A percentile compares a stretch with the other conserved stretches of the same genome.
Evolutionary conservation across 2,113 vertebrate genomes (phyloP).

Genomic region (Oreochromis aureus): DNA sequence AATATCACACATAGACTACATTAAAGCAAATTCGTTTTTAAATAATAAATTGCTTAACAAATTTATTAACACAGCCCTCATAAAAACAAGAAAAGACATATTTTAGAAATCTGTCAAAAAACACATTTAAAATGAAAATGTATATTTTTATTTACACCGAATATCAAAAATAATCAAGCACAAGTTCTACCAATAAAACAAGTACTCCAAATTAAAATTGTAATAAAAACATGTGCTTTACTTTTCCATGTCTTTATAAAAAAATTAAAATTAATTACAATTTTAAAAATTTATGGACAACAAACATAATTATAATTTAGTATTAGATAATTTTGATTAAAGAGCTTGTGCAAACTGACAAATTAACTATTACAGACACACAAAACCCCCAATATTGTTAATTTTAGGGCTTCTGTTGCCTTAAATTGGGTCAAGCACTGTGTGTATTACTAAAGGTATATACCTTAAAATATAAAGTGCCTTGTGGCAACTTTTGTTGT

Average conservation of each 20-base stretch:
- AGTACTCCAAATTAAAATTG: background rate
- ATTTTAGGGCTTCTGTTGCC: background rate
- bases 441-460: background rate
- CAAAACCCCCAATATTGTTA: background rate
- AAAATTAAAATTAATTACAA: background rate
- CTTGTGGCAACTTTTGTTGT: background rate
- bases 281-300: fast-evolving
- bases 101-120: background rate
- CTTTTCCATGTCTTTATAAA: background rate
- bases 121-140: background rate
- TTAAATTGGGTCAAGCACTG: background rate
- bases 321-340: background rate
- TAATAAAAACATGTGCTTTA: background rate
- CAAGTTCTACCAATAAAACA: background rate
- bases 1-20: background rate
- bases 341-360: background rate
- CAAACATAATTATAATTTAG: background rate
- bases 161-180: background rate
- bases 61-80: background rate
- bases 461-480: background rate
- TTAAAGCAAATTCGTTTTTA: background rate
- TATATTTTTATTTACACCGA: background rate
- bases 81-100: background rate
- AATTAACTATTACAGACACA: background rate
- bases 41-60: background rate